These are phyloP conservation scores for Leptogaster cylindrica DNA, from an alignment of 2,888 invertebrate species.

Conservation along the genomic window DNA sequence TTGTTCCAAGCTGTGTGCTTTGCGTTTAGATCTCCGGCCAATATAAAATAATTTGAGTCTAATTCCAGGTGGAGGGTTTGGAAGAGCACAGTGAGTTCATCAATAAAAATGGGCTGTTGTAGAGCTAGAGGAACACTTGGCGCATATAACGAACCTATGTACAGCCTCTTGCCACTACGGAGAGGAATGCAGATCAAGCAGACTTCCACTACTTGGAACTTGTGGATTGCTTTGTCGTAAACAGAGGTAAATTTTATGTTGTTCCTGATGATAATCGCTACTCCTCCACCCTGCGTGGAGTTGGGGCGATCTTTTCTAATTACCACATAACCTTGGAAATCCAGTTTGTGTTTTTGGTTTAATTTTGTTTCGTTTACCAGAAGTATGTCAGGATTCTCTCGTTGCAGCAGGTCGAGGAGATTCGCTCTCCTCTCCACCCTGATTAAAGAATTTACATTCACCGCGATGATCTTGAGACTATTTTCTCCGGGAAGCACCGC, in stretches of 20 bases:
- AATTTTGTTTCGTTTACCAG: background rate
- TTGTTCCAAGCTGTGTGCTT: background rate
- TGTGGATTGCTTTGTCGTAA: background rate
- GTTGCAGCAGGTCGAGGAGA: background rate
- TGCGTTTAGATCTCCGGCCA: conserved; percentile 1
- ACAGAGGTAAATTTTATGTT: background rate
- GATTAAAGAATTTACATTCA: conserved; percentile 5
- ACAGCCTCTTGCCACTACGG: background rate
- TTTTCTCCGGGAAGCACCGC: background rate
- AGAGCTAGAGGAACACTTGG: background rate
- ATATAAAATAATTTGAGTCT: background rate
- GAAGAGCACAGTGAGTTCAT: background rate
- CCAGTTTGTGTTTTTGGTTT: background rate
- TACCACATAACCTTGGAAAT: background rate
- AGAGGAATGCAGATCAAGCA: background rate
- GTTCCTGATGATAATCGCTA: background rate
- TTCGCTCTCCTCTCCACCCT: background rate
- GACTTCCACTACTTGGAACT: background rate
- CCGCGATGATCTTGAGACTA: background rate
- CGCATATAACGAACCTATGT: background rate
- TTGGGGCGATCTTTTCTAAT: conserved; percentile 1
- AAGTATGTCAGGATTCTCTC: background rate
- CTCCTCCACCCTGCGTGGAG: background rate
- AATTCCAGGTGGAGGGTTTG: background rate
- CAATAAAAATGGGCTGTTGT: background rate